Percentiles rank a stretch among this genome's conserved stretches.
These are phyloP conservation scores for Podarcis muralis DNA, from an alignment of 2,113 vertebrate species.

Conservation along the genomic window DNA sequence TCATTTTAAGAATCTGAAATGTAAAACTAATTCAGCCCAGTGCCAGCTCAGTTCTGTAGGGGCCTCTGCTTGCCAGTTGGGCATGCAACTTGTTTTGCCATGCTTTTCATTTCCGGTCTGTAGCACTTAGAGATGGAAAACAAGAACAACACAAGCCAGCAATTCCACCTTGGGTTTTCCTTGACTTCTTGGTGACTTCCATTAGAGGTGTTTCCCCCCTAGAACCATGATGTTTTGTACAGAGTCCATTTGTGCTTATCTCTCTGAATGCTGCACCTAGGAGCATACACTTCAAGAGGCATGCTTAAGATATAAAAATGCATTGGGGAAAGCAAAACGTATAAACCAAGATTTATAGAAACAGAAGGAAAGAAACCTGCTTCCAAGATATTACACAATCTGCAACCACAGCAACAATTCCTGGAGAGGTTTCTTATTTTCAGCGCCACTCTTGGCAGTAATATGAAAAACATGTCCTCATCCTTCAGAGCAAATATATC, in stretches of 20 bases:
- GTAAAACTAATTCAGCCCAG: not conserved
- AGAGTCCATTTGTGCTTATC: slow-evolving; percentile 6
- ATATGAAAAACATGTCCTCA: not conserved
- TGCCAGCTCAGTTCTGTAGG: not conserved
- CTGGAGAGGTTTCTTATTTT: slow-evolving; percentile 25
- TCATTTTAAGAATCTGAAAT: not conserved
- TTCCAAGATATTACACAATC: not conserved
- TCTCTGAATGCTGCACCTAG: slow-evolving; percentile 18
- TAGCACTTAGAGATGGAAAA: not conserved
- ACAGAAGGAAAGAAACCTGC: not conserved
- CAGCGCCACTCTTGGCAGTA: not conserved
- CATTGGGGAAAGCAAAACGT: not conserved
- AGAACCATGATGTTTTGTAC: slow-evolving; percentile 24
- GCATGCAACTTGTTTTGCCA: not conserved
- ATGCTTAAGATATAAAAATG: not conserved
- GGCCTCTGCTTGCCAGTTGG: not conserved
- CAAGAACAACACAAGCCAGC: not conserved
- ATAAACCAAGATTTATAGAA: not conserved
- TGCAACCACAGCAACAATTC: not conserved
- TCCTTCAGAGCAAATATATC: not conserved
- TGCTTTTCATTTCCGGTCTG: not conserved
- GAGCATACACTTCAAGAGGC: not conserved
- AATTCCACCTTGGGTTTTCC: slow-evolving; percentile 6
- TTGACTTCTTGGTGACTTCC: not conserved
- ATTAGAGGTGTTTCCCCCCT: not conserved